Conservation (phyloP, 2,797 vertebrate species). For the Spatula versicolor region DNA sequence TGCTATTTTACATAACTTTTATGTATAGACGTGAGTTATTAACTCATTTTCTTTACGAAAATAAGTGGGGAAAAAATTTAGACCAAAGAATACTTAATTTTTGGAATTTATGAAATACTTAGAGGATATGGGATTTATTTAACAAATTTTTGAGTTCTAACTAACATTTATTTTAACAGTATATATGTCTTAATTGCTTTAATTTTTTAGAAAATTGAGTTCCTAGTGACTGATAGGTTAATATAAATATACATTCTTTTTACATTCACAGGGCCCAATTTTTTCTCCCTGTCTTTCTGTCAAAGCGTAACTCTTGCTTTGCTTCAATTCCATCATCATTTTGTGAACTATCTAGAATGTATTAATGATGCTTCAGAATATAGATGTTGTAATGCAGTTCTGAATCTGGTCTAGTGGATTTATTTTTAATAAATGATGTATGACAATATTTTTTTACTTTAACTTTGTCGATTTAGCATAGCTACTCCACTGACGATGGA, state of each 20-base stretch:
- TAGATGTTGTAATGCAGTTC: not conserved
- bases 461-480: constrained; percentile 80
- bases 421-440: not conserved
- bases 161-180: not conserved
- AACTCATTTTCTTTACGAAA: not conserved
- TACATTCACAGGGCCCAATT: not conserved
- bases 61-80: not conserved
- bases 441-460: not conserved
- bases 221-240: not conserved
- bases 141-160: not conserved
- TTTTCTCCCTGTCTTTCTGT: not conserved
- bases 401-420: not conserved
- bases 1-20: not conserved
- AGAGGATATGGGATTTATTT: not conserved
- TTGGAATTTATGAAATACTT: not conserved
- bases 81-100: not conserved
- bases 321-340: not conserved
- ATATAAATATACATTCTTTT: not conserved
- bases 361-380: not conserved
- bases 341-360: not conserved
- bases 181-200: not conserved
- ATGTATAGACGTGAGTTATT: not conserved
- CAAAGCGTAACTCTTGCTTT: not conserved
- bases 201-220: not conserved
- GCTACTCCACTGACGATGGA: constrained; percentile 95